A percentile compares a stretch with the other conserved stretches of the same genome.
Conservation (phyloP, 2,113 vertebrate genomes). For the Odocoileus hemionus region DNA sequence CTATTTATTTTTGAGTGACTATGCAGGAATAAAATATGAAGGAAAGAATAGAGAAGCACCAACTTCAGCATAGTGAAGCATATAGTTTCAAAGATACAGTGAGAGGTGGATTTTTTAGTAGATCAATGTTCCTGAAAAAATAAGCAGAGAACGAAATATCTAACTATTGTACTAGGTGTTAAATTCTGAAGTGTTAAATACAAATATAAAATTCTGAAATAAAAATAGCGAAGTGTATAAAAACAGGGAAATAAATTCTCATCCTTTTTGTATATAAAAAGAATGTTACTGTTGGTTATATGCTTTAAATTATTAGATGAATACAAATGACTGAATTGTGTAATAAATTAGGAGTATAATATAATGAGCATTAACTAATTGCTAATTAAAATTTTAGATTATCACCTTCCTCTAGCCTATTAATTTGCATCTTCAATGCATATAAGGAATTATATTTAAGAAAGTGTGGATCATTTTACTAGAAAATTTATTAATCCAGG, state of each 20-base stretch:
- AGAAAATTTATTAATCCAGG: conserved; percentile 7
- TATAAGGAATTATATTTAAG: background rate
- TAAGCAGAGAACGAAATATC: background rate
- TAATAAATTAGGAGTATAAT: background rate
- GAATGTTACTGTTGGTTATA: background rate
- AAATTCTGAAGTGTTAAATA: conserved; percentile 23
- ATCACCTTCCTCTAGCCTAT: background rate
- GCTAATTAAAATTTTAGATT: conserved; percentile 42
- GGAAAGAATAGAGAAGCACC: background rate
- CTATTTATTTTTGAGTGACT: background rate
- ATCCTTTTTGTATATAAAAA: background rate
- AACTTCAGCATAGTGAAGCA: background rate
- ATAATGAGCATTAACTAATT: background rate
- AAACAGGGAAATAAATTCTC: background rate
- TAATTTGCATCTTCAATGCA: conserved; percentile 7
- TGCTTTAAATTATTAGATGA: conserved; percentile 25
- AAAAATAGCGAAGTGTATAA: background rate
- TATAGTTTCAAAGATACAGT: background rate
- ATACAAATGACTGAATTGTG: conserved; percentile 16
- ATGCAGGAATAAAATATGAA: background rate
- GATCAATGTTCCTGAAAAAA: background rate
- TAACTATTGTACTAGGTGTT: background rate
- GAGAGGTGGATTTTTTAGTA: background rate
- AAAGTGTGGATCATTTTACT: background rate
- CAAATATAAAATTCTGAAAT: conserved; percentile 10